Conservation (phyloP, 2,888 invertebrate species). For the Phaedon cochleariae region DNA sequence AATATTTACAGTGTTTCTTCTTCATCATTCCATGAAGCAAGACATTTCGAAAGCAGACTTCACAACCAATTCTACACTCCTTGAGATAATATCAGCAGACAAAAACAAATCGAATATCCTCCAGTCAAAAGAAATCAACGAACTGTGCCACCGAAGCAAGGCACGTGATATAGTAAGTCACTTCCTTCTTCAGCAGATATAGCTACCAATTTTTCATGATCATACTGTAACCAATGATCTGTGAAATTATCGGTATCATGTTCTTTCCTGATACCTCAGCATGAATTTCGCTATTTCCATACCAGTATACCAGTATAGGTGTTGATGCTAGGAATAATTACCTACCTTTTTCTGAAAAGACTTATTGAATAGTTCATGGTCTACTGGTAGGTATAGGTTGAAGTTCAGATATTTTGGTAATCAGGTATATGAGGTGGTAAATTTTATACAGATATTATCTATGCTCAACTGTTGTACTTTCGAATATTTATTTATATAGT, state of each 20-base stretch:
- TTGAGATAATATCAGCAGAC: not conserved
- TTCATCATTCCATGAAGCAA: no score
- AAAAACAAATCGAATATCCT: constrained; percentile 13
- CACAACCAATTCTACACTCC: not conserved
- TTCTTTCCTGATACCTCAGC: constrained; percentile 36
- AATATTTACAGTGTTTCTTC: no score
- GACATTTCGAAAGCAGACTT: no score
- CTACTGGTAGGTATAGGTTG: no score
- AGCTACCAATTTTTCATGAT: constrained; percentile 44
- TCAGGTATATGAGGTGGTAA: not conserved
- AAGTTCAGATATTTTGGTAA: constrained; percentile 14
- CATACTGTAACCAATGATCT: constrained; percentile 48
- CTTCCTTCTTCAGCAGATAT: constrained; percentile 47
- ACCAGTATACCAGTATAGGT: constrained; percentile 21
- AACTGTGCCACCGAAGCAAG: constrained; percentile 31
- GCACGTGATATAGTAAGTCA: constrained; percentile 12
- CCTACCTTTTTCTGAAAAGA: constrained; percentile 23
- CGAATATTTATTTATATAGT: no score
- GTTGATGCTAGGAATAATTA: constrained; percentile 29
- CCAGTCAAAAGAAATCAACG: constrained; percentile 24
- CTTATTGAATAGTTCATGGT: constrained; percentile 7
- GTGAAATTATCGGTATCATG: constrained; percentile 54
- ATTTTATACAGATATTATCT: not conserved
- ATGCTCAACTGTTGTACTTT: no score
- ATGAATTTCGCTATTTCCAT: constrained; percentile 9